phyloP scores from a whole-genome alignment of 1,140 invertebrate genomes.

The Lucilia cuprina region DNA sequence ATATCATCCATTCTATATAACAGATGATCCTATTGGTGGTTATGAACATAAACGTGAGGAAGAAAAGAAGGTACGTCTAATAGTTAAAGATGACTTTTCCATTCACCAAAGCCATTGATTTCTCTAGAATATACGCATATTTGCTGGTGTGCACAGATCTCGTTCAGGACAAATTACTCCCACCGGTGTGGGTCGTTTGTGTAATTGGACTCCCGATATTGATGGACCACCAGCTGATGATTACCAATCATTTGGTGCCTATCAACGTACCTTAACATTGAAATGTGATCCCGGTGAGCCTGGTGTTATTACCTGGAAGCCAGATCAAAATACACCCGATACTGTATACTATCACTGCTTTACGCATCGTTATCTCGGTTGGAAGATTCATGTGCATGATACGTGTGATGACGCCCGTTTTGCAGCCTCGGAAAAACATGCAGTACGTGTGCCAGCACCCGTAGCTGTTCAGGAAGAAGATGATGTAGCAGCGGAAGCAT shows the following conservation, averaged over 20 bases:
- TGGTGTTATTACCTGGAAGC: constrained; percentile 86
- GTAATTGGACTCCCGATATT: constrained; percentile 83
- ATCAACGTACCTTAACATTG: constrained; percentile 82
- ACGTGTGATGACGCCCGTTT: constrained; percentile 69
- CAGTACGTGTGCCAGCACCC: constrained; percentile 47
- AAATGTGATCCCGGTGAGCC: constrained; percentile 85
- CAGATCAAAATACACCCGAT: constrained; percentile 85
- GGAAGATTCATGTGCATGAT: constrained; percentile 93
- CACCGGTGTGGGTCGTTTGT: constrained; percentile 80
- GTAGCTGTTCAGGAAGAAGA: constrained; percentile 55
- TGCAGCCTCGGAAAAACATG: constrained; percentile 67
- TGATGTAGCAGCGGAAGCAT: constrained; percentile 69
- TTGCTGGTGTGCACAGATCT: constrained; percentile 76
- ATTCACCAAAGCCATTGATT: not conserved
- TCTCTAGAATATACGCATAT: constrained; percentile 78
- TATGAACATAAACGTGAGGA: constrained; percentile 84
- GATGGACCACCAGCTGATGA: constrained; percentile 77
- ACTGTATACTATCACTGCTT: constrained; percentile 95
- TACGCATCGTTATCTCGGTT: constrained; percentile 90
- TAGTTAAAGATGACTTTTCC: not conserved
- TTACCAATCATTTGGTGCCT: constrained; percentile 86
- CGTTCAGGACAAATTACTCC: constrained; percentile 72
- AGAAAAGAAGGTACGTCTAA: constrained; percentile 74
- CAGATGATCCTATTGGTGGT: constrained; percentile 89
- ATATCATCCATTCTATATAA: constrained; percentile 96